phyloP scores from a whole-genome alignment of 2,113 vertebrate genomes.

The Callaeas wilsoni region DNA sequence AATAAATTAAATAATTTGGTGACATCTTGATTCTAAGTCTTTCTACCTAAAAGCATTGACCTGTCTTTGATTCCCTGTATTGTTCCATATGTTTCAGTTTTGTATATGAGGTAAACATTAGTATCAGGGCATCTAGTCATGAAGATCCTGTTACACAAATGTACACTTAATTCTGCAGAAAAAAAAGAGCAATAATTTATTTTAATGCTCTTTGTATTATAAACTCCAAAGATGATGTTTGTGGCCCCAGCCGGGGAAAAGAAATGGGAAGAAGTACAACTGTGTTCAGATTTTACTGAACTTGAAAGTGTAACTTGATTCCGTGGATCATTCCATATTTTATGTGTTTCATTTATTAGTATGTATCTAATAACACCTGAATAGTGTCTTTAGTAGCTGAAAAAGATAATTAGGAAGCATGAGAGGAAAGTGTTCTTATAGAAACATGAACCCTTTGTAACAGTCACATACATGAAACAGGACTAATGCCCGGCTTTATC shows the following conservation, averaged over 20 bases:
- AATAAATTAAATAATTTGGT: neutral
- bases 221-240: slow-evolving; percentile 26
- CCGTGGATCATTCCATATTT: slow-evolving; percentile 1
- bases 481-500: neutral
- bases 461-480: neutral
- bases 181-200: neutral
- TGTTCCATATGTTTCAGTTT: neutral
- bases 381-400: neutral
- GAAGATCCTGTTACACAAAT: neutral
- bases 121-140: neutral
- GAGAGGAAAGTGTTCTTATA: neutral
- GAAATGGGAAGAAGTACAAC: neutral
- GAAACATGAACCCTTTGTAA: neutral
- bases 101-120: neutral
- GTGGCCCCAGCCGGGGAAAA: slow-evolving; percentile 11
- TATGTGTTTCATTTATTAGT: neutral
- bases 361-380: neutral
- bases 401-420: neutral
- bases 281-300: slow-evolving; percentile 37
- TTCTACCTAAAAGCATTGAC: neutral
- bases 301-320: slow-evolving; percentile 15
- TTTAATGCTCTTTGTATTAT: slow-evolving; percentile 39
- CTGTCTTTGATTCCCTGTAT: neutral
- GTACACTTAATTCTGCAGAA: slow-evolving; percentile 22
- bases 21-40: neutral